Base-by-base conservation (phyloP, 1,140 invertebrate genomes). In the Leptopilina boulardi region DNA sequence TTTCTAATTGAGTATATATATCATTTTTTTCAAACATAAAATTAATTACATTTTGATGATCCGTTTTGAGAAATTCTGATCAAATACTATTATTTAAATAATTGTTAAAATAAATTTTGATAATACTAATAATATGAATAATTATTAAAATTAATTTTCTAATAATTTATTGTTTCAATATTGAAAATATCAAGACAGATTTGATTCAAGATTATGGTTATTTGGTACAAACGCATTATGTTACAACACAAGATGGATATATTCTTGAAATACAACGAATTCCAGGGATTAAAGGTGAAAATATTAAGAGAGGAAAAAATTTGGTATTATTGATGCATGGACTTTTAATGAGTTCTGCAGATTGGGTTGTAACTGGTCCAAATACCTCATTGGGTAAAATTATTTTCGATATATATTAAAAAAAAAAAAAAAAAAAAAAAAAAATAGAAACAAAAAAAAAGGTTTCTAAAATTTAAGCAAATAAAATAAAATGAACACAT, bases 301-400 rank as follows among this genome's bases (percentile, higher is more conserved):
- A 56, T 0, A 56, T 18, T 23, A 6, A 77, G 0, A 30, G 26
- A 0, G 87, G 88, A 4, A 92, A 91, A 72, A 90, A 90, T 1
- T 92, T 92, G 8, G 93, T 93, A 2, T 93, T 94, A 10, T 82
- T 97, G 0, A 93, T 95, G 89, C 96, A 97, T 84, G 96, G 96
- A 1, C 82, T 96, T 9, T 78, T 95, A 0, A 93, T 92, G 4
- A 94, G 93, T 23, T 94, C 94, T 0, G 92, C 93, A 1, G 93
- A 94, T 83, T 96, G 94, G 93, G 90, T 96, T 2, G 83, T 95
- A 0, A 92, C 92, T 79, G 92, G 92, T 1, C 93, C 94, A 0
- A 87, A 91, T 1, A 93, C 92, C 82, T 92, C 92, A 56, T 85
- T 95, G 77, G 94, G 93, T 93, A 88, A 26, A 44, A 44, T 44